A percentile compares a stretch with the other conserved stretches of the same genome.
phyloP scores from a whole-genome alignment of 2,113 vertebrate species.

The Oncorhynchus kisutch region DNA sequence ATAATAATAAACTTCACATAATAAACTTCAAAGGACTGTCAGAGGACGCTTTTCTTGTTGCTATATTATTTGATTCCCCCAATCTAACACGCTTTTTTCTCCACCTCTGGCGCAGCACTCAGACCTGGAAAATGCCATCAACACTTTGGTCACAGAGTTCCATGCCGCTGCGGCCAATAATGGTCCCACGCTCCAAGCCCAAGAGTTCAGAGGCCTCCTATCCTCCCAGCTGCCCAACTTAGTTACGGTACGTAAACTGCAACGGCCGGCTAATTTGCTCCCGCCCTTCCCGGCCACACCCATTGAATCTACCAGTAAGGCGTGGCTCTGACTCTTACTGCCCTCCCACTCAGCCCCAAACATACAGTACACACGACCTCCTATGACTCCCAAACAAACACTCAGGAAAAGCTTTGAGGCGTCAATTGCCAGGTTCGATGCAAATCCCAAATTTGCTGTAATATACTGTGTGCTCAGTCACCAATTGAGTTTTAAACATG shows the following conservation, averaged over 20 bases:
- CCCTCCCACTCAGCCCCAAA: not conserved
- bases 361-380: not conserved
- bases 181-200: slow-evolving; percentile 57
- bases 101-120: slow-evolving; percentile 51
- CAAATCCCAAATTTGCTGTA: no score
- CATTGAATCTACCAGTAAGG: slow-evolving; percentile 17
- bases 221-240: slow-evolving; percentile 69
- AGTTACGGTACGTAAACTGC: slow-evolving; percentile 55
- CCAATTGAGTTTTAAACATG: no score
- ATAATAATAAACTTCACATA: no score
- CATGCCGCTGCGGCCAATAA: slow-evolving; percentile 67
- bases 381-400: not conserved
- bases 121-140: slow-evolving; percentile 73
- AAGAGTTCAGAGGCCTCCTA: slow-evolving; percentile 73
- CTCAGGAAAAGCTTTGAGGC: not conserved
- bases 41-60: no score
- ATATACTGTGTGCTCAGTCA: no score
- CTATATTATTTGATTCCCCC: not conserved
- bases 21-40: no score
- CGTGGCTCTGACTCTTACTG: not conserved
- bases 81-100: not conserved
- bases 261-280: not conserved
- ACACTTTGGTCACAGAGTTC: slow-evolving; percentile 73
- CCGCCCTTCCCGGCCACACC: slow-evolving; percentile 9
- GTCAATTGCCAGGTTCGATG: not conserved